Percentiles rank a stretch among this genome's conserved stretches.
Evolutionary conservation across 2,888 invertebrate species (phyloP).

Genomic region (Helleia helle): DNA sequence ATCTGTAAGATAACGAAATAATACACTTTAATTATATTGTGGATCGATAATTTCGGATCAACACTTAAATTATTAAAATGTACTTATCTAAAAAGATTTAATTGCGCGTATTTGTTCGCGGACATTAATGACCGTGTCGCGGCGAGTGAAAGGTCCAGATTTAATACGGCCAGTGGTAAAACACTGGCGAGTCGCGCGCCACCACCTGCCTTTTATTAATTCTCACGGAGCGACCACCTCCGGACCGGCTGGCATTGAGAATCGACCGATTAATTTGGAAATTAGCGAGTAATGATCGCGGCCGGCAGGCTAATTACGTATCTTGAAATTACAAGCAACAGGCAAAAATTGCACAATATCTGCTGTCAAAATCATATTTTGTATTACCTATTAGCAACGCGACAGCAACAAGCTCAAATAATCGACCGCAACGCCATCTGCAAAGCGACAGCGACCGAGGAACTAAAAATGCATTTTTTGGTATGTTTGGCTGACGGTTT

Average conservation of each 20-base stretch:
- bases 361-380: too few relatives aligned
- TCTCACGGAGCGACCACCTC: constrained; percentile 53
- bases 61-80: constrained; percentile 22
- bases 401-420: too few relatives aligned
- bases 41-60: constrained; percentile 12
- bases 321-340: too few relatives aligned
- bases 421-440: too few relatives aligned
- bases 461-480: too few relatives aligned
- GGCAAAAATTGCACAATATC: too few relatives aligned
- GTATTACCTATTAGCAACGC: too few relatives aligned
- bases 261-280: constrained; percentile 69
- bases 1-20: constrained; percentile 67
- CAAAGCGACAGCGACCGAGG: too few relatives aligned
- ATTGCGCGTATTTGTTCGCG: constrained; percentile 35
- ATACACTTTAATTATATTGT: constrained; percentile 40
- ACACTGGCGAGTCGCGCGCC: constrained; percentile 60
- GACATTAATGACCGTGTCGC: too few relatives aligned
- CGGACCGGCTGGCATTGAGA: constrained; percentile 68
- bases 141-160: constrained; percentile 66
- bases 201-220: constrained; percentile 66
- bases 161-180: constrained; percentile 57
- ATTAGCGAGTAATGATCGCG: constrained; percentile 60
- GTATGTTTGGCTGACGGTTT: too few relatives aligned
- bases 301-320: too few relatives aligned
- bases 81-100: constrained; percentile 60